Percentiles rank a stretch among this genome's conserved stretches.
phyloP scores from a whole-genome alignment of 64 coral and sea anemone species.

The Dendrophyllia cribrosa region DNA sequence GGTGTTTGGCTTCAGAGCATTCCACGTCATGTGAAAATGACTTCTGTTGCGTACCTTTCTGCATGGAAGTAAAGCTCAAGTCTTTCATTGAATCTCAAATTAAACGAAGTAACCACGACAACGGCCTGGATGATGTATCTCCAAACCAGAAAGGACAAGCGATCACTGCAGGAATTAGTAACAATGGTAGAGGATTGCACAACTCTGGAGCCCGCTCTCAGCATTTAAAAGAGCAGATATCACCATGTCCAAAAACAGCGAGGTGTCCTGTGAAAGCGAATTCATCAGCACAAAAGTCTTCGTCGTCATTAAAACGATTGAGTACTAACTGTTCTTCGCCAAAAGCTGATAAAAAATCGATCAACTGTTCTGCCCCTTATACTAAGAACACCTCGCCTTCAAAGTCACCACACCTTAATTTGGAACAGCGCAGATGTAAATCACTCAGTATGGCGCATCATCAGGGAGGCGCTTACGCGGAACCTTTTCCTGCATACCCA shows the following conservation, averaged over 20 bases:
- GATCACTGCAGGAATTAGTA: not conserved
- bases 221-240: not conserved
- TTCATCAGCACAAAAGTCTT: not conserved
- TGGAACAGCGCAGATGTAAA: not conserved
- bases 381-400: not conserved
- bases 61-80: slow-evolving; percentile 13
- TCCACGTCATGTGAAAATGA: not conserved
- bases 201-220: not conserved
- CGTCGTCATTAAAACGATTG: not conserved
- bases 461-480: not conserved
- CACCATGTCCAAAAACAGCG: not conserved
- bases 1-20: not conserved
- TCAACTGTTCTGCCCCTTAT: not conserved
- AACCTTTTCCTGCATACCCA: not conserved
- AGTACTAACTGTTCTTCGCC: too few species aligned
- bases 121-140: too few species aligned
- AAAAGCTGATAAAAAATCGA: not conserved
- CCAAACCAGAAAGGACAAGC: not conserved
- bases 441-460: not conserved
- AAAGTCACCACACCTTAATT: not conserved
- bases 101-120: not conserved
- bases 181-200: not conserved
- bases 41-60: slow-evolving; percentile 12
- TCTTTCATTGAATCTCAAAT: not conserved
- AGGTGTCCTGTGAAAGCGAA: not conserved